A percentile compares a stretch with the other conserved stretches of the same genome.
These are phyloP conservation scores for Tragelaphus scriptus DNA, from an alignment of 2,113 vertebrate species.

Conservation along the genomic window DNA sequence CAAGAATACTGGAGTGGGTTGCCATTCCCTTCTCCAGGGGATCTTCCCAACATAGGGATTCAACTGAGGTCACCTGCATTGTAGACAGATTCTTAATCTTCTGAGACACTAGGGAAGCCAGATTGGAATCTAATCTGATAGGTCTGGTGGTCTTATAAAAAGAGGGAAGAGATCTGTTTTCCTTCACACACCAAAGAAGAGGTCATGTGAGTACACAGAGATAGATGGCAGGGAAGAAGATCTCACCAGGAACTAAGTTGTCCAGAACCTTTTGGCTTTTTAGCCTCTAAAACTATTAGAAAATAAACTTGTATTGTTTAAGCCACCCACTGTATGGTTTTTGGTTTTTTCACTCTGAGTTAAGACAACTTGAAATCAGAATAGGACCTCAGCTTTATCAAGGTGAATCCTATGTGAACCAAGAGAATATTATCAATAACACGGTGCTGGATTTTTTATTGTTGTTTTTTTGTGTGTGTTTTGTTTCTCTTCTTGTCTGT, in stretches of 20 bases:
- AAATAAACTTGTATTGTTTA: background rate
- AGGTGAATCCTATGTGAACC: background rate
- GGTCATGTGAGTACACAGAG: background rate
- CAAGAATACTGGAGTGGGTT: background rate
- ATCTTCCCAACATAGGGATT: background rate
- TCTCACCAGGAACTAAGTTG: background rate
- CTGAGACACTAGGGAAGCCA: background rate
- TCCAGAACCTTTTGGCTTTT: background rate
- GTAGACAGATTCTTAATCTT: background rate
- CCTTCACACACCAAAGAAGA: background rate
- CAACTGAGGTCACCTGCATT: background rate
- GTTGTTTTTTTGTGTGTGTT: background rate
- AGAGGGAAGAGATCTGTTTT: background rate
- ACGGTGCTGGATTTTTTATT: background rate
- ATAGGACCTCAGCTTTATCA: background rate
- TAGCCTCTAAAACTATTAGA: background rate
- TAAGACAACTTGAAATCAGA: background rate
- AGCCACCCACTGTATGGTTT: background rate
- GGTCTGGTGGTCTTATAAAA: background rate
- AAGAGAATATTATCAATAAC: background rate
- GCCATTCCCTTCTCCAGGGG: background rate
- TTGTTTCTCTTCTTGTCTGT: background rate
- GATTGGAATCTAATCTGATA: background rate
- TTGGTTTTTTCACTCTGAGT: background rate
- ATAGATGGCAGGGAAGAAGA: background rate